These are phyloP conservation scores for Eristalis intricaria DNA, from an alignment of 2,888 invertebrate genomes.

Conservation along the genomic window DNA sequence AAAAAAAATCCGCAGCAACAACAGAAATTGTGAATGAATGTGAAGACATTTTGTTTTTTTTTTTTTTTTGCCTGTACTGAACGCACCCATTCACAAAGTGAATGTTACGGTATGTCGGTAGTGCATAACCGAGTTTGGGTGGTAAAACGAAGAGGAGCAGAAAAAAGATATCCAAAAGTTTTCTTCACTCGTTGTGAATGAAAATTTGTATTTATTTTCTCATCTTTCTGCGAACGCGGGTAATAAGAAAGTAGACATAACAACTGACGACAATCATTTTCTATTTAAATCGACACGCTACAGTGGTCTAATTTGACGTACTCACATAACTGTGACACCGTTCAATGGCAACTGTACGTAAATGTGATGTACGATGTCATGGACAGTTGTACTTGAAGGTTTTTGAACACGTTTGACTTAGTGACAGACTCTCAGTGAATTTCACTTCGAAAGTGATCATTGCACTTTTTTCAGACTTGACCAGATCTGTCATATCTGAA, in stretches of 20 bases:
- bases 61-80: slow-evolving; percentile 41
- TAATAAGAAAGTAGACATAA: not conserved
- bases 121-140: slow-evolving; percentile 47
- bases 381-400: not conserved
- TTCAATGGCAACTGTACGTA: not conserved
- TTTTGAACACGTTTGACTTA: not conserved
- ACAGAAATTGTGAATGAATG: slow-evolving; percentile 18
- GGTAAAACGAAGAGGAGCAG: not conserved
- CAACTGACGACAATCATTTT: slow-evolving; percentile 35
- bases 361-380: slow-evolving; percentile 15
- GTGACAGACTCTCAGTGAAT: no score
- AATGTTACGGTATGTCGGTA: slow-evolving; percentile 53
- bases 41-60: not conserved
- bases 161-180: slow-evolving; percentile 11
- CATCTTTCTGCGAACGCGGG: slow-evolving; percentile 4
- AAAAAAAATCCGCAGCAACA: slow-evolving; percentile 9
- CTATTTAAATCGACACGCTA: slow-evolving; percentile 51
- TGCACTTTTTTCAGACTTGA: no score
- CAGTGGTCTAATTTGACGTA: slow-evolving; percentile 56
- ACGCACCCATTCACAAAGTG: slow-evolving; percentile 56
- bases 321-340: slow-evolving; percentile 16
- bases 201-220: slow-evolving; percentile 50
- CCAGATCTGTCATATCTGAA: no score
- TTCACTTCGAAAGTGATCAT: no score
- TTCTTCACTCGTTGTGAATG: slow-evolving; percentile 45